These are phyloP conservation scores for Cybosia mesomella DNA, from an alignment of 2,888 invertebrate genomes.

Conservation along the genomic window DNA sequence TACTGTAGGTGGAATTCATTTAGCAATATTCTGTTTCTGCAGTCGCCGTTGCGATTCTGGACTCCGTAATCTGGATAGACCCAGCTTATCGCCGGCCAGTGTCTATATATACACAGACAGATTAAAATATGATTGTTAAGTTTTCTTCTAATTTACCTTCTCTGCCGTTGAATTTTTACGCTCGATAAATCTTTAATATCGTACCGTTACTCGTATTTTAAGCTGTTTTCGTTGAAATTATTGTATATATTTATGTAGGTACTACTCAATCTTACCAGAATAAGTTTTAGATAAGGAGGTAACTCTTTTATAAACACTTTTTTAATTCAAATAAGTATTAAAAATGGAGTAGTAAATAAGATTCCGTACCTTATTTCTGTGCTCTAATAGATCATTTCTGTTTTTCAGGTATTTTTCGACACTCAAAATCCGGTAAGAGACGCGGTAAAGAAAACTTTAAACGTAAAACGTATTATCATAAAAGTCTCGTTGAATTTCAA, in stretches of 20 bases:
- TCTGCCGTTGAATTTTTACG: conserved; percentile 25
- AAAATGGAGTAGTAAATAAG: neutral
- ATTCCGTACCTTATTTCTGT: conserved; percentile 6
- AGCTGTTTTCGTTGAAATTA: neutral
- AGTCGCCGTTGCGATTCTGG: conserved; percentile 39
- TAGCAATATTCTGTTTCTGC: neutral
- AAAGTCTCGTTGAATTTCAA: conserved; percentile 72
- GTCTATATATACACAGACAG: conserved; percentile 39
- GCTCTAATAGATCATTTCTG: conserved; percentile 42
- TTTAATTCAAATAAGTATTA: too few species aligned
- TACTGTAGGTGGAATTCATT: neutral
- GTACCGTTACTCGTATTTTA: too few species aligned
- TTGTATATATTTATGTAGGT: too few species aligned
- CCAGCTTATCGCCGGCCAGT: conserved; percentile 46
- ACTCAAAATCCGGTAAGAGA: conserved; percentile 69
- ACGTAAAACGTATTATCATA: conserved; percentile 65
- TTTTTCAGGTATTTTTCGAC: conserved; percentile 84
- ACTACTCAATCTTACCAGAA: neutral
- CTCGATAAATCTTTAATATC: conserved; percentile 32
- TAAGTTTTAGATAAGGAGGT: neutral
- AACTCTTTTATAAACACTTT: neutral
- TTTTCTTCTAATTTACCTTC: conserved; percentile 29
- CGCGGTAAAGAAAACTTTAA: conserved; percentile 52
- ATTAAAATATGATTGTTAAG: conserved; percentile 47
- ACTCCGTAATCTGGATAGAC: conserved; percentile 57